These are phyloP conservation scores for Diorhabda elongata DNA, from an alignment of 1,140 invertebrate species.

Conservation along the genomic window DNA sequence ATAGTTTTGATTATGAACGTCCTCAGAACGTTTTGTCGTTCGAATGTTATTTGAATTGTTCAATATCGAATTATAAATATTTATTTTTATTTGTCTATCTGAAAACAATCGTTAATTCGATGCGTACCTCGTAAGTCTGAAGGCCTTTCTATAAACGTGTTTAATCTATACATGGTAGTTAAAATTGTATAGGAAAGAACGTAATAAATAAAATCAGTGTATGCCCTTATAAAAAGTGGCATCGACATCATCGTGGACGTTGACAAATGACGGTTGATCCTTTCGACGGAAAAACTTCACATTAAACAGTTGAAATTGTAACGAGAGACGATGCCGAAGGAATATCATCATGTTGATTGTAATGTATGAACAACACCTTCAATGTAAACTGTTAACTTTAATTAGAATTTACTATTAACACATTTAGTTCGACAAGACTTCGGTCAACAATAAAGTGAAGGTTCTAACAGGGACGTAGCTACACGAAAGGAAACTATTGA, in stretches of 20 bases:
- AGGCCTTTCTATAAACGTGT: conserved; percentile 9
- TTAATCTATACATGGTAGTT: conserved; percentile 18
- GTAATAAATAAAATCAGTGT: conserved; percentile 17
- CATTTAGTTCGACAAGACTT: conserved; percentile 37
- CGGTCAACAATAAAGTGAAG: conserved; percentile 26
- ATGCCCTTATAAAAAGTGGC: conserved; percentile 19
- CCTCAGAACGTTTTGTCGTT: too few relatives aligned
- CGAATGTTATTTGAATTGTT: too few relatives aligned
- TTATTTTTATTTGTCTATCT: too few relatives aligned
- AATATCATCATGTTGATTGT: conserved; percentile 35
- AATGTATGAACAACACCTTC: conserved; percentile 45
- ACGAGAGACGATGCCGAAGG: conserved; percentile 26
- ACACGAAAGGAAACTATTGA: background rate
- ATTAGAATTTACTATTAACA: conserved; percentile 46
- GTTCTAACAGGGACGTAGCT: conserved; percentile 8
- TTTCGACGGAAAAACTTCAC: conserved; percentile 5
- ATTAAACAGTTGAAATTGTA: conserved; percentile 24
- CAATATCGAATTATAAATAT: too few relatives aligned
- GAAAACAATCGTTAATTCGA: background rate
- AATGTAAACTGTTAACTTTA: conserved; percentile 41
- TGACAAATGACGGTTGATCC: conserved; percentile 13
- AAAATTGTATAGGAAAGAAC: conserved; percentile 14
- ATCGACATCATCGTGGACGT: conserved; percentile 14
- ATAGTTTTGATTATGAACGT: too few relatives aligned
- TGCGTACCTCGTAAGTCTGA: background rate